Percentiles rank a stretch among this genome's conserved stretches.
phyloP scores from a whole-genome alignment of 2,797 vertebrate genomes.

The Caiman crocodilus region DNA sequence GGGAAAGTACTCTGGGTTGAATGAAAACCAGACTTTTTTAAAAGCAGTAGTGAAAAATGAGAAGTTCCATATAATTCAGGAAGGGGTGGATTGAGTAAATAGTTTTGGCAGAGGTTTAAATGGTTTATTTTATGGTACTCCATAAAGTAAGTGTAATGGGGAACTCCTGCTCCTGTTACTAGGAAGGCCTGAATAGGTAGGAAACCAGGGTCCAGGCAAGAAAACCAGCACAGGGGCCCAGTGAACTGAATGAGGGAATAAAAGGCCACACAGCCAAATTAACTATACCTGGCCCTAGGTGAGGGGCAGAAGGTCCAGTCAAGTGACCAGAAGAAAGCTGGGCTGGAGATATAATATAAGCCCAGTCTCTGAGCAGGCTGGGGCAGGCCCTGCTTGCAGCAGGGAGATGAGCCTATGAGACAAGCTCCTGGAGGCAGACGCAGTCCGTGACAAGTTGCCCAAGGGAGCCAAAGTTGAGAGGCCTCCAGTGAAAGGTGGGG shows the following conservation, averaged over 20 bases:
- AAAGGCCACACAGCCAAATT: neutral
- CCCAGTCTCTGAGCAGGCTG: too few relatives aligned
- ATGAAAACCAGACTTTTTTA: neutral
- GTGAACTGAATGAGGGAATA: neutral
- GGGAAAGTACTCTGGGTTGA: neutral
- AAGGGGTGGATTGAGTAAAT: neutral
- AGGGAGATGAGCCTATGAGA: too few relatives aligned
- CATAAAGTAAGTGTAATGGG: neutral
- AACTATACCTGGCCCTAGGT: neutral
- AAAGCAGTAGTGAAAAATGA: neutral
- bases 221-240: too few relatives aligned
- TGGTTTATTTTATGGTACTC: neutral
- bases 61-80: neutral
- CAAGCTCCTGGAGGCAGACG: too few relatives aligned
- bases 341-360: too few relatives aligned
- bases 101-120: neutral
- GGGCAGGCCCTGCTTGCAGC: too few relatives aligned
- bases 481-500: too few relatives aligned
- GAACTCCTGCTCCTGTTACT: too few relatives aligned
- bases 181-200: too few relatives aligned
- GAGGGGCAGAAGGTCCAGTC: slow-evolving; percentile 5
- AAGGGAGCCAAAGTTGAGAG: too few relatives aligned
- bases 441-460: too few relatives aligned
- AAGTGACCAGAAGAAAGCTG: neutral
- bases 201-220: too few relatives aligned